phyloP scores from a whole-genome alignment of 2,113 vertebrate genomes.

The Stictonetta naevosa region DNA sequence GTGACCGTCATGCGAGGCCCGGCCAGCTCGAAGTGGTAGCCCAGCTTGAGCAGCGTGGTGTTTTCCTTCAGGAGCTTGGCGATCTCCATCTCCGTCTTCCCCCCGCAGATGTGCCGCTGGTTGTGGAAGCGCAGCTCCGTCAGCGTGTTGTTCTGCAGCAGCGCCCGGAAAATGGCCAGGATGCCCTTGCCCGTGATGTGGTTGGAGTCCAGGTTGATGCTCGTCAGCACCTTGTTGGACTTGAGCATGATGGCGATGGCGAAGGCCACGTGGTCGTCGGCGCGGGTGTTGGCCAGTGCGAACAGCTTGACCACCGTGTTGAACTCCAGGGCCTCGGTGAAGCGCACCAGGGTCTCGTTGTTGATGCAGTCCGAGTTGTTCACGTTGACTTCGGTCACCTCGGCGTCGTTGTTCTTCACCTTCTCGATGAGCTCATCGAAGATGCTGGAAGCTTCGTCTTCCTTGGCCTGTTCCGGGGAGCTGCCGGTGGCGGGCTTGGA shows the following conservation, averaged over 20 bases:
- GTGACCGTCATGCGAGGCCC: constrained; percentile 97
- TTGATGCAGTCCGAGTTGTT: constrained; percentile 98
- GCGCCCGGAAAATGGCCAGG: constrained; percentile 91
- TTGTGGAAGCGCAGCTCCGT: constrained; percentile 98
- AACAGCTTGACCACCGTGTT: constrained; percentile 88
- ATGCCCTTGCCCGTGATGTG: constrained; percentile 95
- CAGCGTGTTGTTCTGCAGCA: constrained; percentile 90
- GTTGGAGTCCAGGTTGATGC: constrained; percentile 97
- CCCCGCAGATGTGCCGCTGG: constrained; percentile 96
- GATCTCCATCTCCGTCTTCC: constrained; percentile 98
- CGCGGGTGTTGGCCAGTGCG: constrained; percentile 92
- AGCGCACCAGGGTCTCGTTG: constrained; percentile 91
- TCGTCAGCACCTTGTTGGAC: constrained; percentile 88
- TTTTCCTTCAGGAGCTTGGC: constrained; percentile 94
- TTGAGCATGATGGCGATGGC: constrained; percentile 91
- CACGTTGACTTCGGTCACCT: constrained; percentile 88
- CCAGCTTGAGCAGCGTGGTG: constrained; percentile 92
- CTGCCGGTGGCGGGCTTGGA: constrained; percentile 11
- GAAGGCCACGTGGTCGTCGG: constrained; percentile 94
- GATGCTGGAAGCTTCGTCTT: constrained; percentile 85
- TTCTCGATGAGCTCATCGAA: constrained; percentile 92
- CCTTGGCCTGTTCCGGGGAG: constrained; percentile 66
- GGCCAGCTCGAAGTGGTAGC: constrained; percentile 95
- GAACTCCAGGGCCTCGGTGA: constrained; percentile 88
- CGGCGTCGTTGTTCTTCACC: constrained; percentile 85